Evolutionary conservation across 2,113 vertebrate species (phyloP).

Genomic region (Octodon degus): DNA sequence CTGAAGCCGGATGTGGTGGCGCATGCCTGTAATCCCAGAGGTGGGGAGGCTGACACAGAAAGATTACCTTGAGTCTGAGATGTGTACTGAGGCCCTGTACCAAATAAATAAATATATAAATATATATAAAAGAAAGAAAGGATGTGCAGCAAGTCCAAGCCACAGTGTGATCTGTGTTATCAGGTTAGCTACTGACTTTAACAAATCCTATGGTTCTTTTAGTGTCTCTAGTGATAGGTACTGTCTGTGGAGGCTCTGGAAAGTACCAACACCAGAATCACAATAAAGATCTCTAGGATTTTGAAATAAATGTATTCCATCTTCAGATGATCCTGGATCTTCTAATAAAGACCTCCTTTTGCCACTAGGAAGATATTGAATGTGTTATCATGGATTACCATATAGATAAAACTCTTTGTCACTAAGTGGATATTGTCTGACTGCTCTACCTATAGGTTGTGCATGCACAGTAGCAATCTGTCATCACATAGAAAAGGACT

Average conservation of each 20-base stretch:
- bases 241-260: neutral
- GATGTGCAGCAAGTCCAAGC: neutral
- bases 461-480: neutral
- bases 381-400: neutral
- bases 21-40: no score
- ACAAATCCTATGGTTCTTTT: neutral
- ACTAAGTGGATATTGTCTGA: neutral
- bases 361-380: neutral
- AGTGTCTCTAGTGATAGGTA: neutral
- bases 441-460: neutral
- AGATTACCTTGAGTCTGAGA: no score
- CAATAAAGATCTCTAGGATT: neutral
- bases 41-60: no score
- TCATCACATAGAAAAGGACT: neutral
- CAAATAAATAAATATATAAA: no score
- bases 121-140: no score
- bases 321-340: neutral
- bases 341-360: neutral
- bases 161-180: neutral
- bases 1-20: no score
- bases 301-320: neutral
- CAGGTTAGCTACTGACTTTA: neutral
- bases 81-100: no score
- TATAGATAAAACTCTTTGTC: neutral
- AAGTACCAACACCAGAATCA: neutral